Percentiles rank a stretch among this genome's conserved stretches.
These are phyloP conservation scores for Drosophila elegans DNA, from an alignment of 1,140 invertebrate genomes.

Conservation along the genomic window DNA sequence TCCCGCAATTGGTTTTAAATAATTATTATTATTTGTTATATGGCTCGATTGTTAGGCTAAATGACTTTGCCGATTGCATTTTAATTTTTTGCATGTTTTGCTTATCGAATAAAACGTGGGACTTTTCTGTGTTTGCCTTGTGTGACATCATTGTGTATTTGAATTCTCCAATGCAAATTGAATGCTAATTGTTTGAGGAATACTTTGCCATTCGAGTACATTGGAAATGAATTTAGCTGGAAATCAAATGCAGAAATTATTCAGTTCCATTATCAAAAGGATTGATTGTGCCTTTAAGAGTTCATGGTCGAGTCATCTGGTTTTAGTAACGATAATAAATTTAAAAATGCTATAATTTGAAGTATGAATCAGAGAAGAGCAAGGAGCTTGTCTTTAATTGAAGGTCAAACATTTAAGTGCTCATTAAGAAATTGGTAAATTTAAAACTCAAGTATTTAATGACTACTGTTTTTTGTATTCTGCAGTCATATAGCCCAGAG, in stretches of 20 bases:
- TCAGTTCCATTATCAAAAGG: too few species aligned
- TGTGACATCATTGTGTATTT: slow-evolving; percentile 54
- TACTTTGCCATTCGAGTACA: background rate
- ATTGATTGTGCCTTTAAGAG: background rate
- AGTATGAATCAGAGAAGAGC: too few species aligned
- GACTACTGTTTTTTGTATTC: slow-evolving; percentile 5
- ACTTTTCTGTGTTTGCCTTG: slow-evolving; percentile 24
- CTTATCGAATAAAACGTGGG: slow-evolving; percentile 48
- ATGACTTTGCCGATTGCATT: slow-evolving; percentile 67
- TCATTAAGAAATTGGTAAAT: slow-evolving; percentile 20
- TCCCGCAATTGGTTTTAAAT: slow-evolving; percentile 45
- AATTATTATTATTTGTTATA: slow-evolving; percentile 54
- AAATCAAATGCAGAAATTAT: background rate
- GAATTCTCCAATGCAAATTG: slow-evolving; percentile 47
- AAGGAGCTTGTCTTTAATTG: too few species aligned
- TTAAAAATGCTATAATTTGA: too few species aligned
- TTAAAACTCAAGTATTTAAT: slow-evolving; percentile 10
- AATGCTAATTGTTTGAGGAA: slow-evolving; percentile 46
- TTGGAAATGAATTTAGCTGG: background rate
- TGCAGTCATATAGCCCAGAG: slow-evolving; percentile 3
- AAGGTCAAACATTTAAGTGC: background rate
- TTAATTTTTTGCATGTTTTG: slow-evolving; percentile 44
- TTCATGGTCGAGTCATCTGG: too few species aligned
- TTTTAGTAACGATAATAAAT: background rate
- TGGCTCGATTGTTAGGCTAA: slow-evolving; percentile 46